These are phyloP conservation scores for Pseudomyrmex sp. DNA, from an alignment of 1,140 invertebrate species.

Conservation along the genomic window DNA sequence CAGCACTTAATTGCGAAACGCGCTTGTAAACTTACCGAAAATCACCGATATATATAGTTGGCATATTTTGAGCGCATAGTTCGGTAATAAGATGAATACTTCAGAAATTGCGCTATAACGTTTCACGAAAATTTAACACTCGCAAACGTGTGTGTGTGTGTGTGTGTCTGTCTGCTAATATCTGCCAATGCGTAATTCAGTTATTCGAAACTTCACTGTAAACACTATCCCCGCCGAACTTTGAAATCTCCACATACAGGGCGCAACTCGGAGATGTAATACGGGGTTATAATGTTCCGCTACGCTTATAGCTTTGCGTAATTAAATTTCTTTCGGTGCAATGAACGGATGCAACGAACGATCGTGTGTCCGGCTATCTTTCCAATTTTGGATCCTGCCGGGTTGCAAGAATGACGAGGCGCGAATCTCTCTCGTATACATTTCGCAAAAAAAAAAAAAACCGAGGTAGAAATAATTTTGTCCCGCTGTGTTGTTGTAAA, in stretches of 20 bases:
- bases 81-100: not conserved
- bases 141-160: not conserved
- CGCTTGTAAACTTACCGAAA: no score
- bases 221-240: not conserved
- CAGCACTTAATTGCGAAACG: no score
- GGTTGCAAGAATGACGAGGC: no score
- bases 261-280: not conserved
- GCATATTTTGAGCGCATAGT: not conserved
- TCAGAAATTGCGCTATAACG: not conserved
- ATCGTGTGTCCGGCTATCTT: not conserved
- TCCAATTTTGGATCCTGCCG: no score
- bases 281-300: not conserved
- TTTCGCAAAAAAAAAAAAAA: no score
- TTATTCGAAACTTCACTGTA: not conserved
- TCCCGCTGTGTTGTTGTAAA: no score
- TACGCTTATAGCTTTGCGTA: slow-evolving; percentile 1
- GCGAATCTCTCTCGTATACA: no score
- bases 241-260: not conserved
- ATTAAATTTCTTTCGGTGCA: slow-evolving; percentile 27
- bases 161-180: not conserved
- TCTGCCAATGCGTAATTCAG: not conserved
- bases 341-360: slow-evolving; percentile 14
- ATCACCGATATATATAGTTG: no score
- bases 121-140: not conserved
- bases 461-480: no score